Base-by-base conservation (phyloP, 1,140 invertebrate species). In the Drosophila paulistorum region DNA sequence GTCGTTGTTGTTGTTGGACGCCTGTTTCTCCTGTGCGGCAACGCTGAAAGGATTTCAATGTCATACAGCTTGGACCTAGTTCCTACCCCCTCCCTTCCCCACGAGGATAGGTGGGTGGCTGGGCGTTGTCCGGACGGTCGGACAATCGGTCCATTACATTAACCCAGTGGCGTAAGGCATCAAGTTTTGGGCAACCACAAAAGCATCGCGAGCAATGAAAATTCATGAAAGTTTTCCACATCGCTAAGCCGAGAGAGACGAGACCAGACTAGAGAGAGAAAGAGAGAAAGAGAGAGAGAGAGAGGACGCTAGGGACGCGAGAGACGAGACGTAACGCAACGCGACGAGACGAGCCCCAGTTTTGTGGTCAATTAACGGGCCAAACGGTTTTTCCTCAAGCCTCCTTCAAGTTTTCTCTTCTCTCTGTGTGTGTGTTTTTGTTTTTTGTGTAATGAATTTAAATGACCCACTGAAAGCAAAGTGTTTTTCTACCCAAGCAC, bases 311-410 rank as follows among this genome's bases (percentile, higher is more conserved):
- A 42, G 30, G 35, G 35, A 37, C 7, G 10, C 10, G 9, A 37
- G 37, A 57, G 62, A 61, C 33, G 35, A 33, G 65, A 33, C 41
- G 35, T 20, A 33, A 61, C 33, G 35, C 42, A 33, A 61, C 33
- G 55, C 14, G 65, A 42, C 41, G 45, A 51, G 60, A 68, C 68
- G 54, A 42, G 51, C 60, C 66, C 78, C 82, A 83, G 84, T 87
- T 87, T 87, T 87, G 83, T 87, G 83, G 83, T 87, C 83, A 87
- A 87, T 87, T 87, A 87, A 89, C 83, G 77, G 68, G 45, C 84
- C 66, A 51, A 51, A 51, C 45, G 45, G 45, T 51, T 51, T 51
- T 51, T 51, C 45, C 45, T 51, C 45, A 51, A 51, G 45, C 45
- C 17, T 51, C 45, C 45, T 51, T 20, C 17, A 51, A 26, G 3